These are phyloP conservation scores for Microchirus variegatus DNA, from an alignment of 2,797 vertebrate genomes.

Conservation along the genomic window DNA sequence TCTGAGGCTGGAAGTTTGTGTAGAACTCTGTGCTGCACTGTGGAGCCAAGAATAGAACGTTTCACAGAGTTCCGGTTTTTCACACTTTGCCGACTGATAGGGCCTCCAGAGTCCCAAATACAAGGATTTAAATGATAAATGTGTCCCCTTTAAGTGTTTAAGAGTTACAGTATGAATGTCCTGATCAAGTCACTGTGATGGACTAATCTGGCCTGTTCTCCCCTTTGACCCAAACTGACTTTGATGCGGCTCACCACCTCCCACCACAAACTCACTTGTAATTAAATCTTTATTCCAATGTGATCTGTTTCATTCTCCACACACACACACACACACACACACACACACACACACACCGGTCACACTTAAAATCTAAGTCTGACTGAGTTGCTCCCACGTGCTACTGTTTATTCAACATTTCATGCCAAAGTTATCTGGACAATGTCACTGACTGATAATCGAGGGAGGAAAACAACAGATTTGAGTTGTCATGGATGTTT, in stretches of 20 bases:
- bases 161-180: too few species aligned
- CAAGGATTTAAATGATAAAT: too few species aligned
- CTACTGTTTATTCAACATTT: not conserved
- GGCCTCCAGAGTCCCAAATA: too few species aligned
- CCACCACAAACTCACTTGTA: not conserved
- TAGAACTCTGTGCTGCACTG: too few species aligned
- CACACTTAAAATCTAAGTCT: too few species aligned
- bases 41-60: too few species aligned
- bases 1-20: too few species aligned
- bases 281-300: slow-evolving; percentile 6
- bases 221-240: slow-evolving; percentile 33
- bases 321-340: fast-evolving
- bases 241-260: not conserved
- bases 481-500: not conserved
- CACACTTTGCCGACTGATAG: too few species aligned
- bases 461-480: slow-evolving; percentile 1
- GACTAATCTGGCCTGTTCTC: slow-evolving; percentile 12
- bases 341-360: not conserved
- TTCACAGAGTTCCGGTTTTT: too few species aligned
- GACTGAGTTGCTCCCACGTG: not conserved
- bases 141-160: too few species aligned
- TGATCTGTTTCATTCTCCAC: not conserved
- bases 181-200: too few species aligned
- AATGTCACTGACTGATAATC: not conserved
- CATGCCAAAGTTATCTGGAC: slow-evolving; percentile 1